These are phyloP conservation scores for Drosophila monieri DNA, from an alignment of 2,888 invertebrate genomes.

Conservation along the genomic window DNA sequence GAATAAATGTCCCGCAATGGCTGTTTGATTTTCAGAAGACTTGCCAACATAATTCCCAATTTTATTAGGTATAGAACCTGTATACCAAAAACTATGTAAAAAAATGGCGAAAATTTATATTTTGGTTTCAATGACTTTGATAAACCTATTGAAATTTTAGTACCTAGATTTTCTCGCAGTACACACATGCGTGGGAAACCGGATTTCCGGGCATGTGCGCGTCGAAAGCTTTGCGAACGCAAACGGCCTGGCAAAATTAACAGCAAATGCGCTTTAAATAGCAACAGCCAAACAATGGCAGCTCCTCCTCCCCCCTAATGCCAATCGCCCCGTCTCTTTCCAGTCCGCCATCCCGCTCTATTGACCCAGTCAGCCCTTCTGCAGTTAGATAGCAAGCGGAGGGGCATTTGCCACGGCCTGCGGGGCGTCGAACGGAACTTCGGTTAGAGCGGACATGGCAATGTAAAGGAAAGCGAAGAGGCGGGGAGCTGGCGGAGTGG, in stretches of 20 bases:
- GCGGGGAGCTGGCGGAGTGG: not conserved
- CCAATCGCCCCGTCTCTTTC: slow-evolving; percentile 7
- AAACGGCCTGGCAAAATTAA: slow-evolving; percentile 75
- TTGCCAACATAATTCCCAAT: too few species aligned
- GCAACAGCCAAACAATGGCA: slow-evolving; percentile 66
- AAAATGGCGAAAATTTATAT: too few species aligned
- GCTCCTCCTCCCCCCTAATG: slow-evolving; percentile 14
- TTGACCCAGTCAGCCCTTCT: slow-evolving; percentile 68
- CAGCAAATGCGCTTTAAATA: slow-evolving; percentile 78
- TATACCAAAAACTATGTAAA: too few species aligned
- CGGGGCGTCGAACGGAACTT: slow-evolving; percentile 52
- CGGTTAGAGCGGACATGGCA: slow-evolving; percentile 52
- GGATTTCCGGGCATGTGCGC: slow-evolving; percentile 75
- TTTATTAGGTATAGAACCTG: too few species aligned
- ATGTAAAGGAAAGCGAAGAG: slow-evolving; percentile 20
- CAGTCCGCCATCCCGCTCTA: slow-evolving; percentile 59
- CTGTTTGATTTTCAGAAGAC: too few species aligned
- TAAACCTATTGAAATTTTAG: not conserved
- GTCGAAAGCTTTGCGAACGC: slow-evolving; percentile 61
- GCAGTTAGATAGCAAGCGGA: slow-evolving; percentile 31
- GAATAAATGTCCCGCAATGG: fast-evolving
- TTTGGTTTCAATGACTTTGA: too few species aligned
- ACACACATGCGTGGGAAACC: slow-evolving; percentile 39
- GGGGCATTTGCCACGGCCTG: slow-evolving; percentile 19
- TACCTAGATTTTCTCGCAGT: slow-evolving; percentile 6